Evolutionary conservation across 2,888 invertebrate species (phyloP).

Genomic region (Diarsia dahlii): DNA sequence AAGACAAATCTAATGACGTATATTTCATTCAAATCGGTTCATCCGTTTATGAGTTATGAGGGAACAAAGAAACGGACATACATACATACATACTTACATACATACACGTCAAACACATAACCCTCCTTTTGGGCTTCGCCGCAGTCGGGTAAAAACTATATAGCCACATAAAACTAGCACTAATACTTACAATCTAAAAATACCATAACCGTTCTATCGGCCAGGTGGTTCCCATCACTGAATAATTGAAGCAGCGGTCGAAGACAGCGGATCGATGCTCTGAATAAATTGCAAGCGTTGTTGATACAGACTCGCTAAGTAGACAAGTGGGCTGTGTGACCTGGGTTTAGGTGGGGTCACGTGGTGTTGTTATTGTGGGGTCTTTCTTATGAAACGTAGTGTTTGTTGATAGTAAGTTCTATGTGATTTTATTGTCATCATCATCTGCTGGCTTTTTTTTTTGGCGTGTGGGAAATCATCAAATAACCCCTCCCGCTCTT

Average conservation of each 20-base stretch:
- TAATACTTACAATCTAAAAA: conserved; percentile 17
- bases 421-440: background rate
- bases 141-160: too few species aligned
- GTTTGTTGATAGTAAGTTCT: background rate
- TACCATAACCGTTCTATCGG: conserved; percentile 25
- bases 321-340: conserved; percentile 28
- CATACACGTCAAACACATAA: too few species aligned
- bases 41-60: too few species aligned
- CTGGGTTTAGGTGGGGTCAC: conserved; percentile 25
- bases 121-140: too few species aligned
- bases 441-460: background rate
- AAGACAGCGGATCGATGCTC: conserved; percentile 70
- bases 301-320: conserved; percentile 51
- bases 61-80: too few species aligned
- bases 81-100: too few species aligned
- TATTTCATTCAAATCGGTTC: too few species aligned
- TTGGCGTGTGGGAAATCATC: too few species aligned
- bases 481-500: too few species aligned
- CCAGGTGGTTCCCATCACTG: conserved; percentile 70
- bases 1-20: too few species aligned
- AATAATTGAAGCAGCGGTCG: conserved; percentile 70
- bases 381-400: background rate
- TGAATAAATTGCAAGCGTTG: conserved; percentile 66
- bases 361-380: conserved; percentile 1
- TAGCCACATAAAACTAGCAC: background rate